Evolutionary conservation across 1,140 invertebrate species (phyloP), one percentile per base, ranked within the genome.

Genomic region (Anastrepha ludens): DNA sequence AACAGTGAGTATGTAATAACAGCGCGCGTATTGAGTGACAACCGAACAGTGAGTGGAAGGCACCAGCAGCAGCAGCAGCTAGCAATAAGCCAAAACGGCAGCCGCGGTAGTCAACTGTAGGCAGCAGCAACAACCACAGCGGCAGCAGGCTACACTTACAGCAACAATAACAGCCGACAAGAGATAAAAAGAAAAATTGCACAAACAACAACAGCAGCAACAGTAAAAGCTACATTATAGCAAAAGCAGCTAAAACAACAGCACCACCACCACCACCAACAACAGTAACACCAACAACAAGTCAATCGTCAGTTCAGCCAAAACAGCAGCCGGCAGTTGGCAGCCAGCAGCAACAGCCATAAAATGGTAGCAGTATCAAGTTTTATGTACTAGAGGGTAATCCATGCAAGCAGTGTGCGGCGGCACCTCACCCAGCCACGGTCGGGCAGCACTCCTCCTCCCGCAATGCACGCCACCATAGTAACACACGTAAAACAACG

Each of bases 321-420:
- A 55, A 50, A 81, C 74, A 55, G 74, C 74, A 81, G 47, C 47
- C n/a, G 17, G 47, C 87, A 87, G 85, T 41, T 44, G 41, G 67
- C 67, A 74, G 67, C 41, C 67, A 74, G 74, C 87, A 88, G 85
- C 87, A 59, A 85, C 58, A 67, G 87, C 62, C 81, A 65, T 88
- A 88, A 88, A 88, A 88, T 88, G 87, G 87, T 88, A 88, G 87
- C 87, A 88, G 81, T 85, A 85, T 88, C 64, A 81, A 85, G 87
- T 88, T 88, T 88, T 81, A 88, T 88, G 81, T 88, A 88, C 87
- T 88, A 62, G 62, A 81, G 64, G 87, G 44, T 86, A 88, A 88
- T 85, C 85, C 87, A 88, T 88, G 85, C 87, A 65, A 60, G 41
- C 65, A 13, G 62, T 20, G 8, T 15, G 20, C 55, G 58, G 11